These are phyloP conservation scores for Lasaia peninsularis DNA, from an alignment of 1,140 invertebrate species.

Conservation along the genomic window DNA sequence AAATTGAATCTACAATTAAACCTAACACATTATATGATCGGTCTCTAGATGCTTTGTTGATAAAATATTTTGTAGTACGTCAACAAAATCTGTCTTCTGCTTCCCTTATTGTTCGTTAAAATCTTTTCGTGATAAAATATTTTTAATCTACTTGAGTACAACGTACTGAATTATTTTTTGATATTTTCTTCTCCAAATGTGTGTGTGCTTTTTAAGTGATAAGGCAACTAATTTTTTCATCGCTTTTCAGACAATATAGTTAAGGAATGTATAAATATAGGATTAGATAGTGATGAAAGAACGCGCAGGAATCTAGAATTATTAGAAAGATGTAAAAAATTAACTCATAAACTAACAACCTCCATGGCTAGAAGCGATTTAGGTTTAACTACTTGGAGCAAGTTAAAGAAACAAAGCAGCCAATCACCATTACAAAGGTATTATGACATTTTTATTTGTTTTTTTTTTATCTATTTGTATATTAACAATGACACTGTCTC, in stretches of 20 bases:
- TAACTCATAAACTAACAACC: slow-evolving; percentile 79
- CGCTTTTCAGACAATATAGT: slow-evolving; percentile 68
- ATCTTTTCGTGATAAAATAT: too few species aligned
- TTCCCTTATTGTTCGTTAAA: too few species aligned
- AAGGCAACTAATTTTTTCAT: slow-evolving; percentile 38
- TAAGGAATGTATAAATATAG: slow-evolving; percentile 59
- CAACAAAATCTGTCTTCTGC: too few species aligned
- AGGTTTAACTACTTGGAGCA: slow-evolving; percentile 90
- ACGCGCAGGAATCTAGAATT: slow-evolving; percentile 76
- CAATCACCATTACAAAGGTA: slow-evolving; percentile 74
- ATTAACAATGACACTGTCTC: slow-evolving; percentile 23
- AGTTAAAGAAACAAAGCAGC: slow-evolving; percentile 82
- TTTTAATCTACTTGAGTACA: background rate
- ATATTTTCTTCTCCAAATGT: slow-evolving; percentile 28
- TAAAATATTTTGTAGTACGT: slow-evolving; percentile 5
- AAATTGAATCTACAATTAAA: too few species aligned
- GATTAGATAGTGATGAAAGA: slow-evolving; percentile 73
- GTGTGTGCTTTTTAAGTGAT: slow-evolving; percentile 39
- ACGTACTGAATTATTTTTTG: slow-evolving; percentile 37
- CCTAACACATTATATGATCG: too few species aligned
- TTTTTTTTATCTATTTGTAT: background rate
- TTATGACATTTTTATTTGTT: slow-evolving; percentile 15
- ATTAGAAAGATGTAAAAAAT: slow-evolving; percentile 73
- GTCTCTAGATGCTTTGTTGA: too few species aligned
- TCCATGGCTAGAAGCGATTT: slow-evolving; percentile 91